Conservation (phyloP, 1,140 invertebrate species). For the Atta colombica region DNA sequence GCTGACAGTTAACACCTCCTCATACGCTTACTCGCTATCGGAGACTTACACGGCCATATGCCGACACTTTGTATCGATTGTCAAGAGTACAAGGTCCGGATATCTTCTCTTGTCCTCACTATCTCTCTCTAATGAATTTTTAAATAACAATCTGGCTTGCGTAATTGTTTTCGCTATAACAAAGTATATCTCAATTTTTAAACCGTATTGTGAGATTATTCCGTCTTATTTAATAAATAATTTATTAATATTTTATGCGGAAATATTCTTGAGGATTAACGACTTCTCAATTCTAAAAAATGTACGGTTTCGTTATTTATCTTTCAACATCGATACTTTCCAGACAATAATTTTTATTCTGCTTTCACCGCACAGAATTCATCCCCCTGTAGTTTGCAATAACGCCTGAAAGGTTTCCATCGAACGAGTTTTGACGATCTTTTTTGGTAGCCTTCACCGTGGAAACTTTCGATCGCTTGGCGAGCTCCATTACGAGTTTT, state of each 20-base stretch:
- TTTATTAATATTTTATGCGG: neutral
- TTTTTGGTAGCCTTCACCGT: slow-evolving; percentile 41
- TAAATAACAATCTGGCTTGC: neutral
- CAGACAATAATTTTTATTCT: slow-evolving; percentile 19
- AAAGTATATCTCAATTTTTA: neutral
- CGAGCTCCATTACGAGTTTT: slow-evolving; percentile 60
- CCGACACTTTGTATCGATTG: slow-evolving; percentile 18
- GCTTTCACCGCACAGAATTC: slow-evolving; percentile 59
- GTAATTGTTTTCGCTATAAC: neutral
- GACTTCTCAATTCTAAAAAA: neutral
- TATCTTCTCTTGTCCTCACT: neutral
- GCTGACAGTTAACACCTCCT: slow-evolving; percentile 17
- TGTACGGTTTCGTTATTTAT: slow-evolving; percentile 14
- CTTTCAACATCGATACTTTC: neutral
- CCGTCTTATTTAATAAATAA: neutral
- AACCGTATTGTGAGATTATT: neutral
- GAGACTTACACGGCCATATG: slow-evolving; percentile 48
- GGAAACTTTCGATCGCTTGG: slow-evolving; percentile 61
- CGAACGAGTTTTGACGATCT: slow-evolving; percentile 57
- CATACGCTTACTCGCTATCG: slow-evolving; percentile 18
- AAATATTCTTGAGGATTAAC: neutral
- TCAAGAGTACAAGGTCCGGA: slow-evolving; percentile 21
- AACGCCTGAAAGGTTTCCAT: slow-evolving; percentile 64
- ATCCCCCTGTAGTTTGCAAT: slow-evolving; percentile 56
- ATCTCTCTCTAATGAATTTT: neutral